Conservation (phyloP, 37 sponge, comb jelly and placozoan genomes). For the Tethya wilhelma region DNA sequence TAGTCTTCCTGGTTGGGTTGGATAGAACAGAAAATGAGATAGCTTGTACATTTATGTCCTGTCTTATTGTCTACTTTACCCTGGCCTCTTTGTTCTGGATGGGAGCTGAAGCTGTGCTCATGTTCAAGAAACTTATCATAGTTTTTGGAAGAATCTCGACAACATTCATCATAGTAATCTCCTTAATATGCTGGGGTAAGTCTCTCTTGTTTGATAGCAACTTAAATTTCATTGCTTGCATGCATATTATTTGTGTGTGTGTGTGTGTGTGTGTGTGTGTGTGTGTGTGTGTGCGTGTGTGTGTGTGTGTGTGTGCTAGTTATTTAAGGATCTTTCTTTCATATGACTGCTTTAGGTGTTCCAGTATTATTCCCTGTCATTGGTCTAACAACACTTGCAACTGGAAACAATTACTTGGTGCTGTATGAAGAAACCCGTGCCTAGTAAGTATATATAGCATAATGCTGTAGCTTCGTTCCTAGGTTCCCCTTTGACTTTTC, state of each 20-base stretch:
- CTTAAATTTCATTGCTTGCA: not conserved
- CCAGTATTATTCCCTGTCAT: conserved; percentile 23
- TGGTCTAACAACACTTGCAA: conserved; percentile 25
- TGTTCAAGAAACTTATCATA: conserved; percentile 57
- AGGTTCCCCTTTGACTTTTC: too few relatives aligned
- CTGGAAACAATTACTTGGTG: conserved; percentile 39
- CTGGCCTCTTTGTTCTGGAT: conserved; percentile 58
- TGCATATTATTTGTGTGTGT: too few relatives aligned
- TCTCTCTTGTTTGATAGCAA: not conserved
- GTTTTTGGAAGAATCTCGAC: conserved; percentile 38
- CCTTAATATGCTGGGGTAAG: conserved; percentile 67
- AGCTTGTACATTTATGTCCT: conserved; percentile 40
- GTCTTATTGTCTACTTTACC: conserved; percentile 51
- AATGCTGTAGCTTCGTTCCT: not conserved
- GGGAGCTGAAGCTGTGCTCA: conserved; percentile 66
- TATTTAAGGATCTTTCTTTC: too few relatives aligned
- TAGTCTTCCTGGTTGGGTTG: conserved; percentile 51
- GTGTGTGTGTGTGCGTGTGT: not conserved
- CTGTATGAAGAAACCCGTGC: not conserved
- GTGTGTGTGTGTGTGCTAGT: too few relatives aligned
- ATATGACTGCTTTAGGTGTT: conserved; percentile 9
- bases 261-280: not conserved
- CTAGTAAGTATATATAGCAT: not conserved
- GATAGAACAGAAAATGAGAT: conserved; percentile 29
- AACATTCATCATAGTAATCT: conserved; percentile 18